A percentile compares a stretch with the other conserved stretches of the same genome.
Conservation (phyloP, 2,113 vertebrate genomes). For the Herpetotheres cachinnans region DNA sequence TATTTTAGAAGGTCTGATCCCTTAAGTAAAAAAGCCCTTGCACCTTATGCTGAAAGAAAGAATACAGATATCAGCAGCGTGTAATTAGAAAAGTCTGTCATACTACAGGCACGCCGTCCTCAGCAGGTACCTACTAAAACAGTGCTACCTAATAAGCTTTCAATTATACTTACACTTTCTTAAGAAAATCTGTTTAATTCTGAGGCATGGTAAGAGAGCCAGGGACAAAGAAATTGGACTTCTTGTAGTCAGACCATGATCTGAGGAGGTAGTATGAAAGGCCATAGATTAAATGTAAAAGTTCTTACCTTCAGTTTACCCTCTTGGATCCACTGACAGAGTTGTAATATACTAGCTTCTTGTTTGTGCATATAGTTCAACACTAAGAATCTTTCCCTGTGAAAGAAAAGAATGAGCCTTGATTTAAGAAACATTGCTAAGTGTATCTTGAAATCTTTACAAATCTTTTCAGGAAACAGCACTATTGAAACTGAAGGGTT, state of each 20-base stretch:
- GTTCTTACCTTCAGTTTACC: conserved; percentile 87
- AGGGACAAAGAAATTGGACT: background rate
- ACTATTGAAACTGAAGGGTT: background rate
- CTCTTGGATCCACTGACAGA: conserved; percentile 85
- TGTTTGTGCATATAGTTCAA: conserved; percentile 85
- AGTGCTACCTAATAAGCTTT: background rate
- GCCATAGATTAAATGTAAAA: background rate
- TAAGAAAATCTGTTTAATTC: background rate
- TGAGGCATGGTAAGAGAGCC: background rate
- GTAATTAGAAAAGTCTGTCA: background rate
- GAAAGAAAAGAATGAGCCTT: conserved; percentile 24
- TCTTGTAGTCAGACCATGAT: background rate
- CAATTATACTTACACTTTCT: background rate
- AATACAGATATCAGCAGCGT: background rate
- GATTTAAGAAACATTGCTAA: background rate
- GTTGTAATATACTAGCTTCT: conserved; percentile 77
- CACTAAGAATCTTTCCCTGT: conserved; percentile 89
- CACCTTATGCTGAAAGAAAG: background rate
- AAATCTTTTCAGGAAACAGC: conserved; percentile 1
- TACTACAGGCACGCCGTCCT: background rate
- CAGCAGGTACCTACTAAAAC: background rate
- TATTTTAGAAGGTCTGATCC: background rate
- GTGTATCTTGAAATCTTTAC: background rate
- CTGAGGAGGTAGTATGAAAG: background rate
- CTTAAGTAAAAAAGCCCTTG: background rate